A percentile compares a stretch with the other conserved stretches of the same genome.
Evolutionary conservation across 2,888 invertebrate species (phyloP).

Genomic region (Sinelater perroti): DNA sequence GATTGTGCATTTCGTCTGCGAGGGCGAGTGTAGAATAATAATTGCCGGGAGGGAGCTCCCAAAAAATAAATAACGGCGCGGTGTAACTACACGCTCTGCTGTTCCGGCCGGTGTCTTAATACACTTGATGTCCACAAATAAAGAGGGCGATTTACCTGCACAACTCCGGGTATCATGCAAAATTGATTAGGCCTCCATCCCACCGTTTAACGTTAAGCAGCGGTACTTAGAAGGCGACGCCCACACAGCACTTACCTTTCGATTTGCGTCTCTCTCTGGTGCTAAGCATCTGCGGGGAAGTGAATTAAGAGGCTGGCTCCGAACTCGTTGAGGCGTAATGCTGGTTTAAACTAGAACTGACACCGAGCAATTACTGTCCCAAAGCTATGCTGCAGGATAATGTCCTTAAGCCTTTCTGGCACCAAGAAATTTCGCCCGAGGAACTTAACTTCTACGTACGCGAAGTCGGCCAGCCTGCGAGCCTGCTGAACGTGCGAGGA

Average conservation of each 20-base stretch:
- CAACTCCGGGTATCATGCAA: constrained; percentile 24
- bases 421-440: constrained; percentile 14
- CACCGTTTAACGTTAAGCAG: constrained; percentile 28
- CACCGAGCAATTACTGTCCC: constrained; percentile 26
- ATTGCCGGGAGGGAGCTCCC: constrained; percentile 6
- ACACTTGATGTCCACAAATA: constrained; percentile 25
- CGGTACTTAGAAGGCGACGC: constrained; percentile 22
- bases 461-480: constrained; percentile 4
- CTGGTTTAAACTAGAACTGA: constrained; percentile 28
- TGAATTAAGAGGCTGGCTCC: constrained; percentile 5
- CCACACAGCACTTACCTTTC: constrained; percentile 9
- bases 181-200: constrained; percentile 32
- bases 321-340: constrained; percentile 10
- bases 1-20: constrained; percentile 19
- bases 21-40: constrained; percentile 20
- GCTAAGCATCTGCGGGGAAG: not conserved
- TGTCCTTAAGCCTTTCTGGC: constrained; percentile 14
- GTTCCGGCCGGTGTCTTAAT: constrained; percentile 9
- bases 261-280: constrained; percentile 3
- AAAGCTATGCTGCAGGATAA: constrained; percentile 23
- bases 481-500: constrained; percentile 7
- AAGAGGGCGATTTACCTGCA: constrained; percentile 20
- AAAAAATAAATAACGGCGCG: constrained; percentile 19
- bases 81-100: constrained; percentile 1
- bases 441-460: constrained; percentile 1